Evolutionary conservation across 2,797 vertebrate species (phyloP), one percentile per base, ranked within the genome.

Genomic region (Brotula barbata): DNA sequence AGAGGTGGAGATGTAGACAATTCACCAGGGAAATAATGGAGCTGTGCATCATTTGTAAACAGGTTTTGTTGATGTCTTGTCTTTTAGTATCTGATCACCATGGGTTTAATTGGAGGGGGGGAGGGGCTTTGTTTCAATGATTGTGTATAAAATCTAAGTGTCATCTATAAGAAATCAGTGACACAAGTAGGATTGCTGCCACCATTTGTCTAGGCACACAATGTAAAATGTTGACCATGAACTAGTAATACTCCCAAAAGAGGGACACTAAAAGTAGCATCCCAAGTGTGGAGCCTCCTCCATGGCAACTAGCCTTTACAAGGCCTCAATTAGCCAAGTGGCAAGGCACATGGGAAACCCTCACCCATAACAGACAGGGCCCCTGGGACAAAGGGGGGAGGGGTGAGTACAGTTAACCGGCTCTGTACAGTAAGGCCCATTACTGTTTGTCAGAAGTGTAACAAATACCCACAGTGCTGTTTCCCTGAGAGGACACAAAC

Each of bases 281-380:
- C 74, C 63, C 73, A 57, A 65, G 68, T 71, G 69, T 74, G 58
- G 63, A 77, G 67, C 58, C 72, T 80, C 74, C 71, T 63, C 81
- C 84, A 80, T 88, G 76, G 81, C 66, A 87, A 89, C 87, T 45
- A 9, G 60, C 40, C 66, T 82, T 73, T 62, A 77, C 64, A n/a
- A 55, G 74, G 68, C 82, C 83, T 86, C 83, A 86, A 84, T 89
- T 87, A 86, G 77, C 67, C 43, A 67, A 78, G 70, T 49, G 68
- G 45, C 45, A 75, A 58, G 64, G 60, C 88, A 72, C 86, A 44
- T 52, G 82, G 80, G 88, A 80, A 46, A 40, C 48, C 46, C 49
- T 69, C 52, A 41, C 46, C 65, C 62, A 72, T 77, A 77, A 37
- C 11, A 76, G 77, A 68, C 56, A 22, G 6, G 50, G 6, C 81